phyloP scores from a whole-genome alignment of 2,888 invertebrate genomes.

The Polyommatus iphigenia region DNA sequence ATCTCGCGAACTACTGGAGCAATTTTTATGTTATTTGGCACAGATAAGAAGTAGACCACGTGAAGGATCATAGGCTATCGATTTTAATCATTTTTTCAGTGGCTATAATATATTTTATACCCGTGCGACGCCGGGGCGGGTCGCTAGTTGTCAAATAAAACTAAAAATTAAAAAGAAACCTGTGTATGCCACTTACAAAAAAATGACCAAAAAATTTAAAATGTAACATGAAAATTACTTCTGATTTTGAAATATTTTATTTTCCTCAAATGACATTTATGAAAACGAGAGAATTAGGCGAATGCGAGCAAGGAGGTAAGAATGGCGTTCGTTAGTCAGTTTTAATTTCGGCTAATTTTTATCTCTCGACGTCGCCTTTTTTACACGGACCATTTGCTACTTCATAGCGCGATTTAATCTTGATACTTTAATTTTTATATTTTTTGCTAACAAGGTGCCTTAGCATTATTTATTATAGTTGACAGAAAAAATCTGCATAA shows the following conservation, averaged over 20 bases:
- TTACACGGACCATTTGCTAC: slow-evolving; percentile 74
- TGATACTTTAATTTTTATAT: slow-evolving; percentile 52
- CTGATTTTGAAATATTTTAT: not conserved
- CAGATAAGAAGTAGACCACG: no score
- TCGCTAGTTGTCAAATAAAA: not conserved
- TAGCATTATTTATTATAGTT: no score
- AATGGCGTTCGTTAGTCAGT: slow-evolving; percentile 78
- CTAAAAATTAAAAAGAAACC: not conserved
- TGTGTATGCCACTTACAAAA: not conserved
- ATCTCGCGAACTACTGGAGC: no score
- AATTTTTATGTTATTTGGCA: no score
- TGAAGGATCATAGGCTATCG: no score
- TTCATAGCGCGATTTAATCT: slow-evolving; percentile 41
- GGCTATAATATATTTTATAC: no score
- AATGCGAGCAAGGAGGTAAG: slow-evolving; percentile 47
- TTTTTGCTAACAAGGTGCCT: no score
- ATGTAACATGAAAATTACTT: not conserved
- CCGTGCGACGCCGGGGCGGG: no score
- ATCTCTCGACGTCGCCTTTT: slow-evolving; percentile 73
- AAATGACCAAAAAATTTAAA: not conserved
- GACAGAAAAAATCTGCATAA: no score
- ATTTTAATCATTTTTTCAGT: no score
- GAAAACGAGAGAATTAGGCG: slow-evolving; percentile 39
- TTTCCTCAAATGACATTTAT: not conserved
- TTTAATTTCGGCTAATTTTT: slow-evolving; percentile 81